phyloP scores from a whole-genome alignment of 2,797 vertebrate genomes.

The Phylloscopus collybita region DNA sequence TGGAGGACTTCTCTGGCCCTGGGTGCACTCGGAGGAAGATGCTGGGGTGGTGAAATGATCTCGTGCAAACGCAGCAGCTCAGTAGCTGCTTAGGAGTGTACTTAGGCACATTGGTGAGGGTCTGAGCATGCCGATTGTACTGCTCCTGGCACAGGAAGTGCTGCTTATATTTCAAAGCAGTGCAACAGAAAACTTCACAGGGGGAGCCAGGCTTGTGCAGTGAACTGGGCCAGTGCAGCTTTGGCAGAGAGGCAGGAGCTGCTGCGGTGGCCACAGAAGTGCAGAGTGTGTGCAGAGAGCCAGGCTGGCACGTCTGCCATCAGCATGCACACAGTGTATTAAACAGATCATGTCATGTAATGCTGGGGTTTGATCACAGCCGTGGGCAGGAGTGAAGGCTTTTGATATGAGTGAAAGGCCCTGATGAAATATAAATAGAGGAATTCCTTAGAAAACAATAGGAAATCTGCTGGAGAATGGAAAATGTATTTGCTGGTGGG shows the following conservation, averaged over 20 bases:
- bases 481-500: neutral
- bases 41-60: neutral
- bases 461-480: neutral
- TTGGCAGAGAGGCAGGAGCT: neutral
- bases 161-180: neutral
- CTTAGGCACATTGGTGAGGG: accelerated
- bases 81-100: neutral
- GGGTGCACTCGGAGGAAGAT: neutral
- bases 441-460: neutral
- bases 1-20: neutral
- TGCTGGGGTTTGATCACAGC: neutral
- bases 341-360: neutral
- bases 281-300: neutral
- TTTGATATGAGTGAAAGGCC: neutral
- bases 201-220: neutral
- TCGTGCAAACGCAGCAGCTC: neutral
- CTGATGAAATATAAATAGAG: neutral
- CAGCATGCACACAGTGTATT: accelerated
- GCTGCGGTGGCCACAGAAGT: neutral
- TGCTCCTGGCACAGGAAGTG: neutral
- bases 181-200: neutral
- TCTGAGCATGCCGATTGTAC: accelerated
- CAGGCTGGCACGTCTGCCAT: neutral
- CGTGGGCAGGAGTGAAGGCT: neutral
- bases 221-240: neutral